These are phyloP conservation scores for Aix galericulata DNA, from an alignment of 2,113 vertebrate species.

Conservation along the genomic window DNA sequence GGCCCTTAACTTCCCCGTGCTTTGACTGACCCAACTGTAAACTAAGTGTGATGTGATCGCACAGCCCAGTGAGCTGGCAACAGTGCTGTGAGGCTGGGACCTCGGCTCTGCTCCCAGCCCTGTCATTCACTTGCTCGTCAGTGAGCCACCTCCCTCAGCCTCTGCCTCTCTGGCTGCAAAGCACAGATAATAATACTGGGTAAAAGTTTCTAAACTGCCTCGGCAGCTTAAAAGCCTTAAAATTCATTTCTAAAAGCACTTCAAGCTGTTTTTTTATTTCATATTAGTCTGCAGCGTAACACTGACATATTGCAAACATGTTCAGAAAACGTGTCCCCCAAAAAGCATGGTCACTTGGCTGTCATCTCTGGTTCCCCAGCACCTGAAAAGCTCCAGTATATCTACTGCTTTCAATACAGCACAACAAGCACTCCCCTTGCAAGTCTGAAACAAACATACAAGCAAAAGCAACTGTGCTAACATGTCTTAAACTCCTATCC, in stretches of 20 bases:
- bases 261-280: neutral
- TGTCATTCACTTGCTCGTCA: neutral
- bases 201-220: neutral
- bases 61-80: neutral
- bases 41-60: neutral
- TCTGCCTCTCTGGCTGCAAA: neutral
- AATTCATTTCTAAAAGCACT: neutral
- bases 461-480: neutral
- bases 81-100: neutral
- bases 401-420: neutral
- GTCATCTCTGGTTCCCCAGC: neutral
- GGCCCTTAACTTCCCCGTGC: neutral
- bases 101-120: neutral
- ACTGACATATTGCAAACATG: neutral
- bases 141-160: neutral
- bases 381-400: neutral
- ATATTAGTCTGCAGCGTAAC: neutral
- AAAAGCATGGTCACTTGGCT: neutral
- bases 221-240: neutral
- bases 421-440: neutral
- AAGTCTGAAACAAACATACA: neutral
- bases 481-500: neutral
- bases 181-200: neutral
- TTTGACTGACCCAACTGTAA: neutral
- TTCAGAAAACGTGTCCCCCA: rapidly evolving